Evolutionary conservation across 2,113 vertebrate genomes (phyloP).

Genomic region (Pluvialis apricaria): DNA sequence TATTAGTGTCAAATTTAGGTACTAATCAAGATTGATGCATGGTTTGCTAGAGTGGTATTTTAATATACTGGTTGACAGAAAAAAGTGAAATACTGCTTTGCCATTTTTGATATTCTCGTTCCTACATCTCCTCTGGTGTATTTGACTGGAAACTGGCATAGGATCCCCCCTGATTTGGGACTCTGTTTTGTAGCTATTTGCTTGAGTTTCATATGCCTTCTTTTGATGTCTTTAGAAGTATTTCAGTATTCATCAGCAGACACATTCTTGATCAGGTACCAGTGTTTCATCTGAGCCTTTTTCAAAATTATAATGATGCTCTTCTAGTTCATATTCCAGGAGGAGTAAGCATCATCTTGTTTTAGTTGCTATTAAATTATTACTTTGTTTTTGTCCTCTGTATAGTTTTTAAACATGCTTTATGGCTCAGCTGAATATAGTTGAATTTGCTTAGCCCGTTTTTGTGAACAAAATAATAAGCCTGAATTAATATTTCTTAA

Average conservation of each 20-base stretch:
- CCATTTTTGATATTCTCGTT: neutral
- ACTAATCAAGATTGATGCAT: neutral
- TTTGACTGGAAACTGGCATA: neutral
- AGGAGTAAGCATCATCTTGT: neutral
- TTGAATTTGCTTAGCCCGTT: neutral
- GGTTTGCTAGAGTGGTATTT: neutral
- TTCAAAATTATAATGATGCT: neutral
- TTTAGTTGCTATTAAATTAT: neutral
- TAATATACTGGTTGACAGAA: neutral
- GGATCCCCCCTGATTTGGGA: neutral
- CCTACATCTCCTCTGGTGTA: neutral
- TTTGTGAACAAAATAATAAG: constrained; percentile 12
- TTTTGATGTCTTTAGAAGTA: constrained; percentile 29
- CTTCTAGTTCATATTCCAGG: neutral
- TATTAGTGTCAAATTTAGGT: neutral
- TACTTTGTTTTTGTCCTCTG: constrained; percentile 16
- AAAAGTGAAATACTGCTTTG: neutral
- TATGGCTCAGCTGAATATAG: neutral
- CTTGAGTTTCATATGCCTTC: neutral
- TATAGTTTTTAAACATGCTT: neutral
- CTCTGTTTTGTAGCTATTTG: neutral
- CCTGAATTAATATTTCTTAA: constrained; percentile 35
- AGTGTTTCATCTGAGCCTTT: neutral
- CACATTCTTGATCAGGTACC: neutral
- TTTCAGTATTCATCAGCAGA: neutral